These are phyloP conservation scores for Lasioglossum zephyrum DNA, from an alignment of 2,888 invertebrate species.

Conservation along the genomic window DNA sequence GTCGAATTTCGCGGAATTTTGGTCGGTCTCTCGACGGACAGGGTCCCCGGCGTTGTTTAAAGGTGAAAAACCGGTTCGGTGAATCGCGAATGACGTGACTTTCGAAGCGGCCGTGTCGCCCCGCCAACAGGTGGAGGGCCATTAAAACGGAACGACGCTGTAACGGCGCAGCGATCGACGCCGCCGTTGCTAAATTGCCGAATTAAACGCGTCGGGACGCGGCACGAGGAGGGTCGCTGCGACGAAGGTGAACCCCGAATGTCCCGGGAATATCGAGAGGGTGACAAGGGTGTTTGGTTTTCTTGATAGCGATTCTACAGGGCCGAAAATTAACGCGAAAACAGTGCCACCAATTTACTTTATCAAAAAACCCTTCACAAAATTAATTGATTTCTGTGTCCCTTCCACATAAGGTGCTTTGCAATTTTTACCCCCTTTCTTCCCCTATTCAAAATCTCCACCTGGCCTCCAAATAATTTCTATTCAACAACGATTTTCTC, in stretches of 20 bases:
- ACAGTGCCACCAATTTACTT: background rate
- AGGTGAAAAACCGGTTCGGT: constrained; percentile 22
- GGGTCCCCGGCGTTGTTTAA: background rate
- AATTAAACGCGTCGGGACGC: constrained; percentile 53
- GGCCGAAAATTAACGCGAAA: background rate
- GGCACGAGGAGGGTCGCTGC: constrained; percentile 4
- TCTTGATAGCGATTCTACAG: background rate
- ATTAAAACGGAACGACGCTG: constrained; percentile 63
- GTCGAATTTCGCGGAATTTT: background rate
- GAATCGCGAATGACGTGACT: constrained; percentile 57
- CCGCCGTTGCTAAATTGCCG: constrained; percentile 55
- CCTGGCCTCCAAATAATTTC: no score
- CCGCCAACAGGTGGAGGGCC: constrained; percentile 65
- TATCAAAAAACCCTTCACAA: background rate
- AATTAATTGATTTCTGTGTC: background rate
- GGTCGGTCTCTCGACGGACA: background rate
- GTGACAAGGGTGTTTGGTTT: constrained; percentile 12
- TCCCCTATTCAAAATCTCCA: no score
- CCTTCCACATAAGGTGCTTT: no score
- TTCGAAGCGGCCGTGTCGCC: constrained; percentile 28
- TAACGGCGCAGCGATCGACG: constrained; percentile 60
- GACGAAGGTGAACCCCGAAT: constrained; percentile 16
- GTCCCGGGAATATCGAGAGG: constrained; percentile 20
- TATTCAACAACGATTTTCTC: no score
- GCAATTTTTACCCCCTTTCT: background rate